Evolutionary conservation across 2,888 invertebrate species (phyloP).

Genomic region (Melipona bicolor): DNA sequence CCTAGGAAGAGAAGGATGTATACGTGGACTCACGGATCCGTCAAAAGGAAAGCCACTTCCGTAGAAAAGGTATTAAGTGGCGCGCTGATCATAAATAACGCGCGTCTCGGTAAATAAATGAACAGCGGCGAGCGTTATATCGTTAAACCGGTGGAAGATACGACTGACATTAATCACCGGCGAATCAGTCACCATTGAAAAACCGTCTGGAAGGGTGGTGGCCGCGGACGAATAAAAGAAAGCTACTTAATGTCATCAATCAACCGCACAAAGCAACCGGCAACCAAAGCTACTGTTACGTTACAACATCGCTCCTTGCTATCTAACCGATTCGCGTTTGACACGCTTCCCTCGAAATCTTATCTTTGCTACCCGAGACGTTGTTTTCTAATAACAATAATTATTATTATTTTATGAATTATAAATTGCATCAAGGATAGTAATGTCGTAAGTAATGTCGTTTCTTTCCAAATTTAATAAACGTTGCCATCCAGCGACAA

Average conservation of each 20-base stretch:
- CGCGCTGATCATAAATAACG: constrained; percentile 54
- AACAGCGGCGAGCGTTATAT: constrained; percentile 42
- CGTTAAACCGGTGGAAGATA: constrained; percentile 45
- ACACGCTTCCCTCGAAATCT: neutral
- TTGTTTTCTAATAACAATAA: too few species aligned
- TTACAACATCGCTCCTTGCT: neutral
- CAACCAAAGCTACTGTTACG: neutral
- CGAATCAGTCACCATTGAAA: constrained; percentile 54
- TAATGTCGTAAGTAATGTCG: too few species aligned
- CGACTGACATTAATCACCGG: constrained; percentile 51
- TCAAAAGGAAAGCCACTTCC: constrained; percentile 48
- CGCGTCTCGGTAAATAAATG: constrained; percentile 47
- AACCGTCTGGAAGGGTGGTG: constrained; percentile 14
- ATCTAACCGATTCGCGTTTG: neutral
- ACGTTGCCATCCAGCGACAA: too few species aligned
- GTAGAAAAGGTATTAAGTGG: constrained; percentile 53
- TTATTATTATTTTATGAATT: too few species aligned
- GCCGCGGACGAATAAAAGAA: constrained; percentile 34
- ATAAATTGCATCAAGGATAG: too few species aligned
- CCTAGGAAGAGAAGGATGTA: neutral
- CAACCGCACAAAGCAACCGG: constrained; percentile 3
- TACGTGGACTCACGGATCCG: constrained; percentile 15
- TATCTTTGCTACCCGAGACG: too few species aligned
- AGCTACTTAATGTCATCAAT: constrained; percentile 45
- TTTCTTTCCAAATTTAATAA: too few species aligned